Evolutionary conservation across 2,888 invertebrate genomes (phyloP), one percentile per base, ranked within the genome.

Genomic region (Trachelus stipa): DNA sequence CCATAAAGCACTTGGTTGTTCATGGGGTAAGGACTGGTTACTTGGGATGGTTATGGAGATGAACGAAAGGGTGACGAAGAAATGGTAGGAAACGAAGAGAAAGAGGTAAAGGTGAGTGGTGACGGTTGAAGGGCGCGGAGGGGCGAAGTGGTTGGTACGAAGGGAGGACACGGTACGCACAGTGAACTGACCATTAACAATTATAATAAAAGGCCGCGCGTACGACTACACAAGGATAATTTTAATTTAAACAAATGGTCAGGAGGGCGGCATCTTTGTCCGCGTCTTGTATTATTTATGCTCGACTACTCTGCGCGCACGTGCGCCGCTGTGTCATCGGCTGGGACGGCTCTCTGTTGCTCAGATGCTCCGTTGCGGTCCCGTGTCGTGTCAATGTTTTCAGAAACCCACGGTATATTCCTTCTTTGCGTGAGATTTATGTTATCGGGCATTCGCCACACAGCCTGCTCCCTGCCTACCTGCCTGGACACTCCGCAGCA

Each of bases 231-330:
- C 81, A 83, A 84, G 87, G 88, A 90, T 91, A 90, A 91, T 91
- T 91, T 91, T 91, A 91, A 91, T 91, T 91, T 89, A 90, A 91
- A 91, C 90, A 91, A 91, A 91, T 90, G 91, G 89, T 88, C 88
- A 87, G 83, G 87, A 87, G 90, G 89, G 90, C 91, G 91, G 91
- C 90, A 88, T 91, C 91, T 91, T 91, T 91, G 91, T 91, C 90
- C 89, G 86, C 87, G 90, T 90, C 91, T 89, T 86, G 88, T 88
- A 90, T 91, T 91, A 91, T 91, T 91, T 91, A 91, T 91, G 90
- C 90, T 81, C 85, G 86, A 90, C 89, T 87, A 89, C 89, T 81
- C 78, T 80, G 86, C 84, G 87, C 87, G 88, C 91, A 91, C 91
- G 91, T 91, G 91, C 89, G 90, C 88, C 90, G 87, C 88, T 90